Percentiles rank a stretch among this genome's conserved stretches.
Conservation (phyloP, 2,888 invertebrate genomes). For the Aelia acuminata region DNA sequence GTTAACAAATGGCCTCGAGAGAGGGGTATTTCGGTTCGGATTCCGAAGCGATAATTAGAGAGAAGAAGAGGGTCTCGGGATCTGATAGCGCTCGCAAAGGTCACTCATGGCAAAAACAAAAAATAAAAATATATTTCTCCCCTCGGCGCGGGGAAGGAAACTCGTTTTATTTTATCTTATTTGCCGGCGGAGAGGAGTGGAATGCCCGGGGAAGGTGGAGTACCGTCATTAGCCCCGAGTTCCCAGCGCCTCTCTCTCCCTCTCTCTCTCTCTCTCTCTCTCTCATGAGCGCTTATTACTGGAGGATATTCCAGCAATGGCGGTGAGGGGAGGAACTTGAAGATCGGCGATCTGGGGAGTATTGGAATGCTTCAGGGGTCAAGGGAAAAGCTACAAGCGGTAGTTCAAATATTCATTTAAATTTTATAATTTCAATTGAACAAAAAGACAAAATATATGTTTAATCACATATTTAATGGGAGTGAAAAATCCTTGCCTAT, state of each 20-base stretch:
- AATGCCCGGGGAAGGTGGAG: slow-evolving; percentile 17
- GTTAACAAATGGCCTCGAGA: neutral
- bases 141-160: neutral
- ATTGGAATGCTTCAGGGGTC: neutral
- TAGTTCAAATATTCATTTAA: too few species aligned
- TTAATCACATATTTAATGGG: too few species aligned
- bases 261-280: neutral
- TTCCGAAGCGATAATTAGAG: slow-evolving; percentile 38
- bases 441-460: too few species aligned
- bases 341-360: neutral
- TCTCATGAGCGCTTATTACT: slow-evolving; percentile 28
- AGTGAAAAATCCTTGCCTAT: too few species aligned
- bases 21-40: neutral
- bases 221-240: slow-evolving; percentile 12
- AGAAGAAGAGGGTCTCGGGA: neutral
- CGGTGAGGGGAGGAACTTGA: neutral
- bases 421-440: too few species aligned
- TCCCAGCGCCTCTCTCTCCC: neutral
- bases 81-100: slow-evolving; percentile 45
- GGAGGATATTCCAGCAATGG: neutral
- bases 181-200: neutral
- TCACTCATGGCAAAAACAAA: neutral
- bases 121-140: slow-evolving; percentile 9
- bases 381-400: neutral
- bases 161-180: slow-evolving; percentile 37